Percentiles rank a stretch among this genome's conserved stretches.
phyloP scores from a whole-genome alignment of 2,888 invertebrate genomes.

The Agonum fuliginosum region DNA sequence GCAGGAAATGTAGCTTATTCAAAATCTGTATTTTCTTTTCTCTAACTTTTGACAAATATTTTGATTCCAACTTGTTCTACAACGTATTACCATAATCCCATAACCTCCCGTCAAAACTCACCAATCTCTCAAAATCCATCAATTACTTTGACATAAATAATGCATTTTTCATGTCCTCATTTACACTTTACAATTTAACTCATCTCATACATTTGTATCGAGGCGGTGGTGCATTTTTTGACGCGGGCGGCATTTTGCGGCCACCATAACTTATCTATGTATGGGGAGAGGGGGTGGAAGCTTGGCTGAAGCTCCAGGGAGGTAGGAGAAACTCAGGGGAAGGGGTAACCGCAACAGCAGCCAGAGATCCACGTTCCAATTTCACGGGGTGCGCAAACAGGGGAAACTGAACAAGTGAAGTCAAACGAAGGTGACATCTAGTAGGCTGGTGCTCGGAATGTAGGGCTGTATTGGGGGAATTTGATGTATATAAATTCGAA shows the following conservation, averaged over 20 bases:
- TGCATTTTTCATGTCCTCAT: conserved; percentile 44
- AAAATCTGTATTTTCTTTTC: too few species aligned
- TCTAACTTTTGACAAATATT: too few species aligned
- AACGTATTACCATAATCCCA: not conserved
- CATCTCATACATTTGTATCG: not conserved
- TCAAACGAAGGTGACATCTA: conserved; percentile 71
- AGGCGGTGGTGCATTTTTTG: not conserved
- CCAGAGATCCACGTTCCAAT: conserved; percentile 70
- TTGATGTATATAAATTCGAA: too few species aligned
- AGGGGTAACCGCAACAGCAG: conserved; percentile 25
- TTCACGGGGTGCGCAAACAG: conserved; percentile 63
- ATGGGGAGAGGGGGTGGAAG: too few species aligned
- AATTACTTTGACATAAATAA: conserved; percentile 22
- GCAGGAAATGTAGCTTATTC: too few species aligned
- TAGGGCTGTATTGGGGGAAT: not conserved
- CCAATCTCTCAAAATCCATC: conserved; percentile 38
- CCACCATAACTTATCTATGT: too few species aligned
- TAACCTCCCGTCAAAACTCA: not conserved
- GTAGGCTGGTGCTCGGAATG: not conserved
- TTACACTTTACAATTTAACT: conserved; percentile 23
- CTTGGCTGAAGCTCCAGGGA: not conserved
- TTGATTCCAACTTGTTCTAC: too few species aligned
- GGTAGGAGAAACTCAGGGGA: not conserved
- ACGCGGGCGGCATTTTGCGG: conserved; percentile 15
- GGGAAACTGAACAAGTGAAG: conserved; percentile 70